Evolutionary conservation across 92 coral and sea anemone genomes (phyloP), one percentile per base, ranked within the genome.

Genomic region (Zoanthus gigantus): DNA sequence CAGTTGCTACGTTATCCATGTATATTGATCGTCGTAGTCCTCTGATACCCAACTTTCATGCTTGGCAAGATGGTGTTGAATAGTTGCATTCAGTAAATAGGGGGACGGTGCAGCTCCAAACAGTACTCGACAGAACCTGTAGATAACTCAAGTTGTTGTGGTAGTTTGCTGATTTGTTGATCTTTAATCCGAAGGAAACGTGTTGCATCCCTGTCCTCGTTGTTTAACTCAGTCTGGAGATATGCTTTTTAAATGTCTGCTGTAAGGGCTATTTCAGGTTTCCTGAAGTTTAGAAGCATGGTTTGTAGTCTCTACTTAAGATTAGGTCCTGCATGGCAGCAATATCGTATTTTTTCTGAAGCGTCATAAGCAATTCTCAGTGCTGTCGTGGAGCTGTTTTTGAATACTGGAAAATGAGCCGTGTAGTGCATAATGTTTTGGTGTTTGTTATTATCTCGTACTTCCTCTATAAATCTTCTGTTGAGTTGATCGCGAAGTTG

Each of bases 171-270:
- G 94, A 83, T 83, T 86, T 86, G 67, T 71, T 74, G 75, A 74
- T 92, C 90, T 78, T 82, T 76, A 7, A 92, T 83, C 94, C 92
- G 89, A 13, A 92, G 88, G 47, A 92, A 92, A 67, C 94, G 82
- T 44, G 92, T 92, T n/a, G 94, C 92, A 67, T 92, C 94, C 79
- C 92, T 78, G 81, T 89, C 94, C 73, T 60, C 84, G 47, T 16
- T n/a, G 82, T 85, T 85, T 45, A 92, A 72, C 16, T 89, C 90
- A 14, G 80, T 89, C 68, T 89, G 92, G 0, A 83, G 77, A 46
- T 83, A 83, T 34, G 54, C 77, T 23, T 72, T 72, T 76, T 23
- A 23, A 23, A 23, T 23, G 23, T 23, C 23, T 23, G 23, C 23
- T 23, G 94, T 65, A 81, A 89, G 81, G 1, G 92, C 91, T 8